Evolutionary conservation across 2,888 invertebrate genomes (phyloP).

Genomic region (Trichogramma evanescens): DNA sequence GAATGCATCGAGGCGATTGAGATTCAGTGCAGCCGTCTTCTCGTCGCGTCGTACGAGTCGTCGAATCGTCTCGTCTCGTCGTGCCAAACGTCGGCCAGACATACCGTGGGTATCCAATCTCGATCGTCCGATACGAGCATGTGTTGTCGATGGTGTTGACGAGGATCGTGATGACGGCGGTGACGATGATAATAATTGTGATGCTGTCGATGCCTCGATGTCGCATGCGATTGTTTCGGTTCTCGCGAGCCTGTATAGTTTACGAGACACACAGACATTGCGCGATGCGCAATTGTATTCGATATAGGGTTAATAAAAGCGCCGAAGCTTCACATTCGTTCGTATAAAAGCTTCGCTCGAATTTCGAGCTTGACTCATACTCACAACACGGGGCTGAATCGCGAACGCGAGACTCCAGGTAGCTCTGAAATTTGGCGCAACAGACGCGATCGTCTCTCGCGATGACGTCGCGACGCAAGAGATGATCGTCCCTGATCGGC

Average conservation of each 20-base stretch:
- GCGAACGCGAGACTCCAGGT: too few relatives aligned
- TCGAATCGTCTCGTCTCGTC: too few relatives aligned
- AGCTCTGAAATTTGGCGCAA: too few relatives aligned
- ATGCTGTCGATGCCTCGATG: not conserved
- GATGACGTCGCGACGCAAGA: too few relatives aligned
- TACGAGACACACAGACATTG: not conserved
- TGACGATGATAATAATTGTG: not conserved
- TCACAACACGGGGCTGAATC: not conserved
- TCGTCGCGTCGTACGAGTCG: too few relatives aligned
- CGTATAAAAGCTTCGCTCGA: not conserved
- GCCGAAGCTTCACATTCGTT: not conserved
- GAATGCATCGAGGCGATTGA: too few relatives aligned
- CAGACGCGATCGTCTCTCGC: too few relatives aligned
- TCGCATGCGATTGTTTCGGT: conserved; percentile 3
- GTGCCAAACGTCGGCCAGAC: too few relatives aligned
- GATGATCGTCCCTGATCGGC: too few relatives aligned
- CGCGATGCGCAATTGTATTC: not conserved
- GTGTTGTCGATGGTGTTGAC: not conserved
- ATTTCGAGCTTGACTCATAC: not conserved
- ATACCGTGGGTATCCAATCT: too few relatives aligned
- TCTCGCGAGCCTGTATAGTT: conserved; percentile 4
- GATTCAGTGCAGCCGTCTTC: too few relatives aligned
- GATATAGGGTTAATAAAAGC: not conserved
- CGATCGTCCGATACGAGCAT: too few relatives aligned
- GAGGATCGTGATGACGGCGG: not conserved